phyloP scores from a whole-genome alignment of 2,888 invertebrate species.

The Lobophora halterata region DNA sequence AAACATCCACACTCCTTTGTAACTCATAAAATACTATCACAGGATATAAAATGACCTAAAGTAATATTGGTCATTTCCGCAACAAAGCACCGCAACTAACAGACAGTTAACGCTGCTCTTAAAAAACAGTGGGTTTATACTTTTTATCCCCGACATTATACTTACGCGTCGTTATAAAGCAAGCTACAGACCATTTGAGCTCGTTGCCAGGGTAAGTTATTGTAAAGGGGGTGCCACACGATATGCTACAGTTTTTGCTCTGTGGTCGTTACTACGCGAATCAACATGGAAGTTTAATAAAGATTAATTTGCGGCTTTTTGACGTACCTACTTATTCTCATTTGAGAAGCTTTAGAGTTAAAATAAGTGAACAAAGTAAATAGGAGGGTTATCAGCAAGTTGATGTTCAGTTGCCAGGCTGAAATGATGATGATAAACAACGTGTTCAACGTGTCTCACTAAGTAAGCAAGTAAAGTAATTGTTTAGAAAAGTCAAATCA shows the following conservation, averaged over 20 bases:
- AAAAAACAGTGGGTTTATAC: slow-evolving; percentile 43
- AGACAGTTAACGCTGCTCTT: slow-evolving; percentile 40
- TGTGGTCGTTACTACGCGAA: not conserved
- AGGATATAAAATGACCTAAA: too few relatives aligned
- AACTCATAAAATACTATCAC: too few relatives aligned
- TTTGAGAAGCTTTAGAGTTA: too few relatives aligned
- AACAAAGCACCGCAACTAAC: slow-evolving; percentile 36
- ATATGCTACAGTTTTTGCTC: slow-evolving; percentile 9
- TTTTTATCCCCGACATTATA: slow-evolving; percentile 40
- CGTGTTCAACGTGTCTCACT: too few relatives aligned
- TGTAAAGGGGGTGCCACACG: slow-evolving; percentile 43
- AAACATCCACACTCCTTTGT: slow-evolving; percentile 16
- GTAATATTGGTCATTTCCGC: slow-evolving; percentile 22
- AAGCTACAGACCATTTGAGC: slow-evolving; percentile 56
- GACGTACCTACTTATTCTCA: too few relatives aligned
- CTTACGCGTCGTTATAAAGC: slow-evolving; percentile 55
- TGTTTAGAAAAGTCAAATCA: too few relatives aligned
- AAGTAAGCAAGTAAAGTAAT: too few relatives aligned
- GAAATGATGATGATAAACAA: too few relatives aligned
- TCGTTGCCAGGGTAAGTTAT: slow-evolving; percentile 51
- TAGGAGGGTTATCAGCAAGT: too few relatives aligned
- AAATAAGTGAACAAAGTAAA: too few relatives aligned
- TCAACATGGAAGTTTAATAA: slow-evolving; percentile 1
- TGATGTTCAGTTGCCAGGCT: too few relatives aligned
- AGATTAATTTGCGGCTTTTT: too few relatives aligned